Evolutionary conservation across 2,888 invertebrate species (phyloP), one percentile per base, ranked within the genome.

Genomic region (Amphiduros pacificus): DNA sequence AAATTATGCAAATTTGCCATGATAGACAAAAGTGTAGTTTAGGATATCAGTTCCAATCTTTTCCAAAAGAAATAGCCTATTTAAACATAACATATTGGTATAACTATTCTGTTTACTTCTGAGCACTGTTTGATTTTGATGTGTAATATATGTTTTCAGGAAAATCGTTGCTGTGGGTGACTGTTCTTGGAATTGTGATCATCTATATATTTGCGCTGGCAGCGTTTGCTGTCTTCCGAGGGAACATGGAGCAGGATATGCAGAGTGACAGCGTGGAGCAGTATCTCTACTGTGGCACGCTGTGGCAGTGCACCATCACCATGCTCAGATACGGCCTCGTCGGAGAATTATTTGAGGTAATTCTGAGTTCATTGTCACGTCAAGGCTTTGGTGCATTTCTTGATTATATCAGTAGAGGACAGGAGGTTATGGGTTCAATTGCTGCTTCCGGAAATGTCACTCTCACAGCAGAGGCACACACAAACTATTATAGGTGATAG

Each of bases 301-400:
- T 81, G 5, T 79, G 77, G 76, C 76, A 81, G 68, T 81, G 80
- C 64, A 77, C 79, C 28, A 68, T 81, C 50, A 78, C 80, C 5
- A 76, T 78, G 54, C 71, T 81, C 44, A 66, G 80, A 63, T 79
- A 79, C 61, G 80, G 80, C 1, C 24, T 54, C 2, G n/a, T 54
- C 4, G 54, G 54, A 2, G 54, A 54, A 24, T 36, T 54, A 31
- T 54, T 54, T 32, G 54, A 54, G 54, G 54, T n/a, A n/a, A n/a
- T n/a, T n/a, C n/a, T 54, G 22, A 6, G 54, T 4, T 41, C 3
- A 4, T 6, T 22, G 2, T 41, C 2, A 22, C 4, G 9, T 36
- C 14, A 11, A 36, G 9, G 17, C 9, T 11, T 11, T 9, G 17
- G 17, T 11, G 9, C 36, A 9, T 36, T 11, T 36, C 40, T 14